phyloP scores from a whole-genome alignment of 2,888 invertebrate species.

The Ischnura elegans region DNA sequence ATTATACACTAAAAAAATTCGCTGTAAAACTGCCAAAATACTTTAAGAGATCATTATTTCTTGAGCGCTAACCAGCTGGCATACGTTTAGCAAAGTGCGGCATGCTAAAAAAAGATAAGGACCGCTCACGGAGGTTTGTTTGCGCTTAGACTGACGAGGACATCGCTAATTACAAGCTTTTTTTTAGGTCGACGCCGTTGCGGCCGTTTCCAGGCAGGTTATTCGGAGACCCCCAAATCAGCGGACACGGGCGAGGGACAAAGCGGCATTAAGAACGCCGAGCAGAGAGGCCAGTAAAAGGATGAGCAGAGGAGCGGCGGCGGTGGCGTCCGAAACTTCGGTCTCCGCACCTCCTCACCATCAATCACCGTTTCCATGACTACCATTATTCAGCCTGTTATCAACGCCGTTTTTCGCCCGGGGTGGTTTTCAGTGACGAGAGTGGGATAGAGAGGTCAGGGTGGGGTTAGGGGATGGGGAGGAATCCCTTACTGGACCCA shows the following conservation, averaged over 20 bases:
- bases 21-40: no score
- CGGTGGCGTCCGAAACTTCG: not conserved
- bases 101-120: no score
- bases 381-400: constrained; percentile 43
- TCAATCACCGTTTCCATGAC: constrained; percentile 44
- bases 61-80: no score
- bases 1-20: no score
- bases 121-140: no score
- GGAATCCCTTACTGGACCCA: not conserved
- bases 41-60: no score
- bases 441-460: not conserved
- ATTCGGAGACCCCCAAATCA: not conserved
- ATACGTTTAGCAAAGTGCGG: no score
- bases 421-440: not conserved
- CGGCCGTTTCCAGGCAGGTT: not conserved
- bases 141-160: no score
- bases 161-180: not conserved
- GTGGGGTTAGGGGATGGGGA: not conserved
- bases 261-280: not conserved
- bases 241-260: not conserved
- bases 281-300: no score
- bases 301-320: no score
- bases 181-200: no score
- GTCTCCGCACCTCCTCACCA: not conserved
- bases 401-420: not conserved